Base-by-base conservation (phyloP, 2,113 vertebrate species). In the Macrotis lagotis region DNA sequence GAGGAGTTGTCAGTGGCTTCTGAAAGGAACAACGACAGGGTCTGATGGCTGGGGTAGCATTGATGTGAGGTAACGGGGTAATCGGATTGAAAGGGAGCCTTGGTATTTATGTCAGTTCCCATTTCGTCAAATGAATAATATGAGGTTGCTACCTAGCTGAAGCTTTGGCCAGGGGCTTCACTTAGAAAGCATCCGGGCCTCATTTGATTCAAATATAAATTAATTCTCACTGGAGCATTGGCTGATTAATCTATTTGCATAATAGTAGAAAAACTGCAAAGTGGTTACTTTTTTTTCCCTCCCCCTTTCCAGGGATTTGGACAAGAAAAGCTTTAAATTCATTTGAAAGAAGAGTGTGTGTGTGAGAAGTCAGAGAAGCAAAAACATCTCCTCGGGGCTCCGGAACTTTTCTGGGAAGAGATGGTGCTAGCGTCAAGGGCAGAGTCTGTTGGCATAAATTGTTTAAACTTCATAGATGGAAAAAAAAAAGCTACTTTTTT, bases 41-140 rank as follows among this genome's bases (percentile, higher is more conserved):
- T 97, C 98, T 99, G 99, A 98, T 98, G 99, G 99, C 99, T 99
- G 98, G 98, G 99, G 98, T 98, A 98, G 99, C 99, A 99, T 99
- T 99, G 99, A 99, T 98, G 99, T 97, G 98, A 98, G 98, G 99
- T 99, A 99, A 99, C 99, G 98, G 98, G 98, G 98, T 99, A 99
- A 99, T 99, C 99, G 99, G 99, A 99, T 99, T 99, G 99, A 99
- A 99, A 99, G 98, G 98, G 97, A 98, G 99, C 99, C 99, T 98
- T 98, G 98, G 99, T 99, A 99, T 99, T 99, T 99, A 98, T 99
- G 99, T 99, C 99, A 99, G 99, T 99, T 99, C 99, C 98, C 99
- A 99, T 99, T 98, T 99, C 99, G 98, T 99, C 99, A 99, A 98
- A 98, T 98, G 98, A 99, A 99, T 99, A 99, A 99, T 99, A 99